Evolutionary conservation across 2,113 vertebrate genomes (phyloP).

Genomic region (Solea senegalensis): DNA sequence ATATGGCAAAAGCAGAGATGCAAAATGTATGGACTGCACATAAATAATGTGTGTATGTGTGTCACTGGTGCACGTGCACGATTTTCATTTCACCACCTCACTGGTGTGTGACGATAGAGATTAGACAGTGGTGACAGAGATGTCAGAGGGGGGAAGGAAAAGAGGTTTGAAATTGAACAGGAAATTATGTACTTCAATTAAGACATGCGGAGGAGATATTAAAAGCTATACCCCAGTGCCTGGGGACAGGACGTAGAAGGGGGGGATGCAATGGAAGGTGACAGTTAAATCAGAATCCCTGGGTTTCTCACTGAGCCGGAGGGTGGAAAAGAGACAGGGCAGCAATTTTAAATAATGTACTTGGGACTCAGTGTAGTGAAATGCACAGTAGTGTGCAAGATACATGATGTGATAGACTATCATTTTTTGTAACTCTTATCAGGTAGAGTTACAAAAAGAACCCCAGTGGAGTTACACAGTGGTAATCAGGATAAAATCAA

Average conservation of each 20-base stretch:
- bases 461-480: neutral
- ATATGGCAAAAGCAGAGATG: neutral
- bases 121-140: conserved; percentile 75
- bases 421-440: neutral
- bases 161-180: conserved; percentile 67
- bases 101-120: conserved; percentile 76
- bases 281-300: conserved; percentile 73
- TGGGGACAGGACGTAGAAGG: conserved; percentile 62
- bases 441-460: neutral
- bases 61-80: conserved; percentile 12
- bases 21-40: neutral
- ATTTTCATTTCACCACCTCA: conserved; percentile 70
- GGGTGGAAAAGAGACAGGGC: conserved; percentile 34
- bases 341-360: conserved; percentile 64
- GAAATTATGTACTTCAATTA: conserved; percentile 82
- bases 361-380: conserved; percentile 56
- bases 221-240: conserved; percentile 73
- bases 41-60: conserved; percentile 24
- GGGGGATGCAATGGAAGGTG: conserved; percentile 61
- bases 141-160: conserved; percentile 41
- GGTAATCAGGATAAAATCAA: conserved; percentile 2
- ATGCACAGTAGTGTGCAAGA: conserved; percentile 56
- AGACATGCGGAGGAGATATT: conserved; percentile 72
- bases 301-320: conserved; percentile 24
- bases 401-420: conserved; percentile 36